Percentiles rank a stretch among this genome's conserved stretches.
These are phyloP conservation scores for Cirrhinus molitorella DNA, from an alignment of 2,797 vertebrate species.

Conservation along the genomic window DNA sequence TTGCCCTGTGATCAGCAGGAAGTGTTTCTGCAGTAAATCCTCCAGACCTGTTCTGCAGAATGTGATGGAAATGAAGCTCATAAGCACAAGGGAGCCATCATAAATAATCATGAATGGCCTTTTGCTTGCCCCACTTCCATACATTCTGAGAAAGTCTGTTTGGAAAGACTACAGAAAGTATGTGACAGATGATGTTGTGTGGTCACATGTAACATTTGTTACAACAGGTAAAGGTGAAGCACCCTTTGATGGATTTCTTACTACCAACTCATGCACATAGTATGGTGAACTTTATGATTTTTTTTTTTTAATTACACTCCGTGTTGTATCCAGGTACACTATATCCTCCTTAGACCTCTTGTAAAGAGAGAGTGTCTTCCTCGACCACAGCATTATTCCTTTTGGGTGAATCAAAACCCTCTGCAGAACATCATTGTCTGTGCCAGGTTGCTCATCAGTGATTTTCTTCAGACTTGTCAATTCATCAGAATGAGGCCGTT, in stretches of 20 bases:
- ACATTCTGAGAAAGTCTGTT: background rate
- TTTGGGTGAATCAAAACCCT: background rate
- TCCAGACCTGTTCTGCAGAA: constrained; percentile 4
- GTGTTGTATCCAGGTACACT: background rate
- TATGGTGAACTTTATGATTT: background rate
- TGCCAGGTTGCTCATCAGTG: background rate
- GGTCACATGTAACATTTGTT: background rate
- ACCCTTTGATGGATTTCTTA: background rate
- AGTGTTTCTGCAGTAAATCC: background rate
- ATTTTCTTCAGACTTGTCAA: background rate
- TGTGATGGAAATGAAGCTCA: background rate
- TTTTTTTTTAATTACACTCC: background rate
- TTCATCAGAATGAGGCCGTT: background rate
- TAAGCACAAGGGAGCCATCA: constrained; percentile 11
- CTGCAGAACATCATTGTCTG: background rate
- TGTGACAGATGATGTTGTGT: background rate
- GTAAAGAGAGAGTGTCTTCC: background rate
- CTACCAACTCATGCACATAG: background rate
- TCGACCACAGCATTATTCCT: background rate
- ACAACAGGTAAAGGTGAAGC: background rate
- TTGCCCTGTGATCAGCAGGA: background rate
- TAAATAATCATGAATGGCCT: background rate
- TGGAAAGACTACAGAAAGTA: background rate
- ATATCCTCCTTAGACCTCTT: background rate
- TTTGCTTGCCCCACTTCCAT: background rate